A percentile compares a stretch with the other conserved stretches of the same genome.
These are phyloP conservation scores for Autographa pulchrina DNA, from an alignment of 2,888 invertebrate species.

Conservation along the genomic window DNA sequence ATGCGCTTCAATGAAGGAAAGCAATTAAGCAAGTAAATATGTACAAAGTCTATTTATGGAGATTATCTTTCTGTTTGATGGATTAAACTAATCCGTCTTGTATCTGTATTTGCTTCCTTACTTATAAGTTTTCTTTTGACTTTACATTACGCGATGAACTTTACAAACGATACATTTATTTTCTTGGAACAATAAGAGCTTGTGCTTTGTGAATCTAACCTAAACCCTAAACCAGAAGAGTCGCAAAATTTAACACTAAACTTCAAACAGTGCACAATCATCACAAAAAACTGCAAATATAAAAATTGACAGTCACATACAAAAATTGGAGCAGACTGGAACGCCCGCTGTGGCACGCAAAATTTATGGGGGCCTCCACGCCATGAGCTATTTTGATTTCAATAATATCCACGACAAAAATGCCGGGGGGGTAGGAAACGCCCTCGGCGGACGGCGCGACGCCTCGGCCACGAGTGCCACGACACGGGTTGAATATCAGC, in stretches of 20 bases:
- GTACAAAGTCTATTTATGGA: background rate
- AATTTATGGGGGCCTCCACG: slow-evolving; percentile 58
- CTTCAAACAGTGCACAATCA: slow-evolving; percentile 15
- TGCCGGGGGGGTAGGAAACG: slow-evolving; percentile 50
- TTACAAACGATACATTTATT: too few species aligned
- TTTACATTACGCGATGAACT: too few species aligned
- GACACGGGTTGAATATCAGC: slow-evolving; percentile 48
- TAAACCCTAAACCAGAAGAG: background rate
- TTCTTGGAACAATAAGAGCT: background rate
- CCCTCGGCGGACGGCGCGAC: slow-evolving; percentile 49
- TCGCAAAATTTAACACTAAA: slow-evolving; percentile 11
- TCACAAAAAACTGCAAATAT: slow-evolving; percentile 26
- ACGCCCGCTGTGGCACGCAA: slow-evolving; percentile 55
- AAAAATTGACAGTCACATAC: slow-evolving; percentile 53
- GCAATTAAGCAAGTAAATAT: background rate
- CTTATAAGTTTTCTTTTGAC: background rate
- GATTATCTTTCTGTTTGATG: background rate
- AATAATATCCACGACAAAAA: slow-evolving; percentile 65
- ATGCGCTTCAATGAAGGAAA: background rate
- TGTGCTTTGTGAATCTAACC: too few species aligned
- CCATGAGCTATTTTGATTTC: slow-evolving; percentile 64
- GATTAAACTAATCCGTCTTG: too few species aligned
- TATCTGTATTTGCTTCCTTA: background rate
- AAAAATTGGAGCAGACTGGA: slow-evolving; percentile 49
- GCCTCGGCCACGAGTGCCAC: slow-evolving; percentile 33